These are phyloP conservation scores for Dromas ardeola DNA, from an alignment of 2,113 vertebrate genomes.

Conservation along the genomic window DNA sequence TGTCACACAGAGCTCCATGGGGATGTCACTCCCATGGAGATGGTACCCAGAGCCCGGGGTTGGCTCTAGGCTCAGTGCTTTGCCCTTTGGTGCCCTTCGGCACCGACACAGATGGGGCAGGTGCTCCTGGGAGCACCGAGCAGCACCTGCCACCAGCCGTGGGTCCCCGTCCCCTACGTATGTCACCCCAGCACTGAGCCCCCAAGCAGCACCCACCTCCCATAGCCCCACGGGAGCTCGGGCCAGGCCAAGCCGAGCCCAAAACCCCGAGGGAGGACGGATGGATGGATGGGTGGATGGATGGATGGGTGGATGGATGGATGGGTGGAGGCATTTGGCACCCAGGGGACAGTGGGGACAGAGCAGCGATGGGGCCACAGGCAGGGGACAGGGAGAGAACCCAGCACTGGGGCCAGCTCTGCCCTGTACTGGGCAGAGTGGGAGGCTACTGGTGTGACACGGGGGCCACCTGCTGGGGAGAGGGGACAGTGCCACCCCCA, in stretches of 20 bases:
- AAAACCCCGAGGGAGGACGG: background rate
- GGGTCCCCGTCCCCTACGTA: rapidly evolving
- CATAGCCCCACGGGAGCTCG: background rate
- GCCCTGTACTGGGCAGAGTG: background rate
- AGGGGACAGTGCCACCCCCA: background rate
- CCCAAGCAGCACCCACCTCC: background rate
- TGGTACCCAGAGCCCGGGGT: background rate
- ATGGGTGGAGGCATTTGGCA: background rate
- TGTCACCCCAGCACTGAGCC: background rate
- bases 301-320: background rate
- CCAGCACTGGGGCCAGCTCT: background rate
- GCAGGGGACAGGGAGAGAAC: background rate
- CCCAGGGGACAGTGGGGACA: background rate
- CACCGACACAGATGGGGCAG: rapidly evolving
- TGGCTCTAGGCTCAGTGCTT: background rate
- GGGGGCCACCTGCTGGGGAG: conserved; percentile 44
- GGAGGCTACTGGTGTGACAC: background rate
- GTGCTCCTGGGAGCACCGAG: background rate
- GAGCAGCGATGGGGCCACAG: background rate
- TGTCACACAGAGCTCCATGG: too few relatives aligned
- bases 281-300: too few relatives aligned
- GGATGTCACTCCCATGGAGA: too few relatives aligned
- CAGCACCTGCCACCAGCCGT: background rate
- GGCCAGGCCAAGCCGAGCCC: background rate
- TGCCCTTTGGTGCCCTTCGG: background rate